Conservation (phyloP, 30 jellyfish, hydroid and myxozoan genomes). For the Mastigias papua region DNA sequence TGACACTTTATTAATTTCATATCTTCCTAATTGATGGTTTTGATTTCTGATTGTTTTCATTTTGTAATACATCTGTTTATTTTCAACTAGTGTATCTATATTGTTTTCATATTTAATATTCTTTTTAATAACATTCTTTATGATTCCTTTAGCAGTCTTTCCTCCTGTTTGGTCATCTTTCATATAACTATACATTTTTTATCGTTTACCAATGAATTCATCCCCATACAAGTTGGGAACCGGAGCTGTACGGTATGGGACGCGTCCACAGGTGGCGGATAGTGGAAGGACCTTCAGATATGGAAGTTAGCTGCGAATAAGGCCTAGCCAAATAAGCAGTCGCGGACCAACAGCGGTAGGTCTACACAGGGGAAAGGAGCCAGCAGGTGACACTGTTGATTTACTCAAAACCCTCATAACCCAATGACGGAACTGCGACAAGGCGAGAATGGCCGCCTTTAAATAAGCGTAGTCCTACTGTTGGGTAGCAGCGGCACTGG, state of each 20-base stretch:
- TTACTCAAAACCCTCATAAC: slow-evolving; percentile 2
- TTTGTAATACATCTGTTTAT: too few relatives aligned
- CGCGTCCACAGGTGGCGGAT: slow-evolving; percentile 16
- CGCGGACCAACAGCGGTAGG: slow-evolving; percentile 12
- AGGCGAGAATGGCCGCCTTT: slow-evolving; percentile 24
- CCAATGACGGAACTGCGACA: background rate
- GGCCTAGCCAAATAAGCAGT: background rate
- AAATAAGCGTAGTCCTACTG: slow-evolving; percentile 44
- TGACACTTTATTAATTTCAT: too few relatives aligned
- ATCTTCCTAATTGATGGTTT: too few relatives aligned
- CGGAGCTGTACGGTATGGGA: slow-evolving; percentile 2
- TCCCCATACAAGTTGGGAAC: background rate
- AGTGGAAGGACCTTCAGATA: slow-evolving; percentile 2
- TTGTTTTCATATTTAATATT: too few relatives aligned
- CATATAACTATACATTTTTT: too few relatives aligned
- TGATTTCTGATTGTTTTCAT: too few relatives aligned
- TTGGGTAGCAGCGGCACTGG: slow-evolving; percentile 37
- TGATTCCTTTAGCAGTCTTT: too few relatives aligned
- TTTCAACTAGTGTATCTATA: too few relatives aligned
- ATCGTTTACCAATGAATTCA: too few relatives aligned
- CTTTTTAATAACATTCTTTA: too few relatives aligned
- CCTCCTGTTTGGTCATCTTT: too few relatives aligned
- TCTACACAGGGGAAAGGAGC: slow-evolving; percentile 2
- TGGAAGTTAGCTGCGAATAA: slow-evolving; percentile 16
- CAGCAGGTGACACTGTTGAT: slow-evolving; percentile 12